A percentile compares a stretch with the other conserved stretches of the same genome.
These are phyloP conservation scores for Sciurus niger DNA, from an alignment of 2,113 vertebrate genomes.

Conservation along the genomic window DNA sequence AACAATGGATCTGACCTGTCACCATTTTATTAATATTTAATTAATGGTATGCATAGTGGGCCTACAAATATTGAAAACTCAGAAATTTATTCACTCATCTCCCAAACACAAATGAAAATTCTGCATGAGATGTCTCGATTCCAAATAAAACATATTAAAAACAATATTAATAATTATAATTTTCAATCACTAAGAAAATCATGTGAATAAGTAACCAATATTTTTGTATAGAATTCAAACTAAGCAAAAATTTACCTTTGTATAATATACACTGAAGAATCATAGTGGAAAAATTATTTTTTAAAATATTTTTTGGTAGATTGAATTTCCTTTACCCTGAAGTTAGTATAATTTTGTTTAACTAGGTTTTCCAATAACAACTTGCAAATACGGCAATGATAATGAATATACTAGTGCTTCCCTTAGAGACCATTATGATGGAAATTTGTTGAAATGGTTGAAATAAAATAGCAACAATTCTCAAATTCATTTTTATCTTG, in stretches of 20 bases:
- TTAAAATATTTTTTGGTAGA: not conserved
- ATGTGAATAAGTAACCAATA: not conserved
- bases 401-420: constrained; percentile 5
- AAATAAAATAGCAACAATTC: not conserved
- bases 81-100: not conserved
- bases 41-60: not conserved
- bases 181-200: constrained; percentile 27
- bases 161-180: constrained; percentile 3
- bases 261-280: not conserved
- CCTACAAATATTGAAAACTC: constrained; percentile 1
- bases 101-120: not conserved
- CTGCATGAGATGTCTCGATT: not conserved
- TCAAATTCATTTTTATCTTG: not conserved
- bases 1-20: not conserved
- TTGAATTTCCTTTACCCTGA: constrained; percentile 15
- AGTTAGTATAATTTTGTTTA: not conserved
- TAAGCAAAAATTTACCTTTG: not conserved
- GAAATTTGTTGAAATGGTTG: not conserved
- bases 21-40: not conserved
- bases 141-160: not conserved
- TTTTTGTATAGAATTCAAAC: not conserved
- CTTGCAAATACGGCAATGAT: not conserved
- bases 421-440: not conserved
- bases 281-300: not conserved
- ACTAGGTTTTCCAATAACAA: not conserved